These are phyloP conservation scores for Sebastes matsubarae DNA, from an alignment of 2,797 vertebrate species.

Conservation along the genomic window DNA sequence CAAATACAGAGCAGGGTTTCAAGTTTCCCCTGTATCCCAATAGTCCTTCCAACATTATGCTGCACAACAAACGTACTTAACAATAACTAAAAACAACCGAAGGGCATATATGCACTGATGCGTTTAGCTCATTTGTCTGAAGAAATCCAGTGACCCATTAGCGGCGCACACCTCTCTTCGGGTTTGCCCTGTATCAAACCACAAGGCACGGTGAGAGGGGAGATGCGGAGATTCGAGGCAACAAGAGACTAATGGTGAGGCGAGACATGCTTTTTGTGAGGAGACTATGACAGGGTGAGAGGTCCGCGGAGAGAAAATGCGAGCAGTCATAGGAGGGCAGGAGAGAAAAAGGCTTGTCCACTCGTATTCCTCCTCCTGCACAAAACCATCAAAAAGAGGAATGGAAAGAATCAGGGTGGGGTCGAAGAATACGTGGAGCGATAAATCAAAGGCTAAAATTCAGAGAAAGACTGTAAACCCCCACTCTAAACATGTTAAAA, in stretches of 20 bases:
- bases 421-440: conserved; percentile 1
- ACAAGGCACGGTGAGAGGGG: neutral
- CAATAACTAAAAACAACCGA: conserved; percentile 36
- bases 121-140: conserved; percentile 40
- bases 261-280: conserved; percentile 32
- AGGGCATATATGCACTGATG: conserved; percentile 38
- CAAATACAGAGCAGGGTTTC: neutral
- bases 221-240: conserved; percentile 5
- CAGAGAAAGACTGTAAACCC: neutral
- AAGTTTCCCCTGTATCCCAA: neutral
- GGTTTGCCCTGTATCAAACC: conserved; percentile 21
- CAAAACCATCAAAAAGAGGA: conserved; percentile 27
- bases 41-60: neutral
- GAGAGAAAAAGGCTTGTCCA: conserved; percentile 21
- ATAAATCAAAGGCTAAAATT: conserved; percentile 40
- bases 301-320: conserved; percentile 28
- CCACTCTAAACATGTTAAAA: conserved; percentile 18
- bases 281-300: conserved; percentile 37
- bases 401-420: conserved; percentile 34
- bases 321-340: conserved; percentile 21
- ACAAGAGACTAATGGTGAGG: conserved; percentile 40
- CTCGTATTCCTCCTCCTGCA: conserved; percentile 10
- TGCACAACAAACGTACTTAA: conserved; percentile 33
- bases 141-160: conserved; percentile 50
- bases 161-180: conserved; percentile 24